These are phyloP conservation scores for Myotis findleyi DNA, from an alignment of 2,797 vertebrate genomes.

Conservation along the genomic window DNA sequence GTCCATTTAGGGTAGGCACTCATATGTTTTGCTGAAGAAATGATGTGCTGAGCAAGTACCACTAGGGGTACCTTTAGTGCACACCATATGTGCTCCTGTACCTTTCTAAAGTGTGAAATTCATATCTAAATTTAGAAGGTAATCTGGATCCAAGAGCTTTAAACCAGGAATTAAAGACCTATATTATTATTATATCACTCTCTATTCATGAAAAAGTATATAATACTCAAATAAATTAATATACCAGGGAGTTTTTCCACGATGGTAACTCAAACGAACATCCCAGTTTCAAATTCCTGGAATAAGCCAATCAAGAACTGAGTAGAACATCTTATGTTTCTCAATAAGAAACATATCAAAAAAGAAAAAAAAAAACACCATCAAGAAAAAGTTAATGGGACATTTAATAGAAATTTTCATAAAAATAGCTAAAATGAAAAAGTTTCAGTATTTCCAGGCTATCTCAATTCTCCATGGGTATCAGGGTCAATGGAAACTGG, in stretches of 20 bases:
- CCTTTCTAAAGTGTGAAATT: not conserved
- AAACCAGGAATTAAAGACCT: not conserved
- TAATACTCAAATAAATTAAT: not conserved
- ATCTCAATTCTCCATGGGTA: not conserved
- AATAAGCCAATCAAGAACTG: not conserved
- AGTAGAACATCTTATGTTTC: not conserved
- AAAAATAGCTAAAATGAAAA: not conserved
- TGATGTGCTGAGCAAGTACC: not conserved
- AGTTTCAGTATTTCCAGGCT: not conserved
- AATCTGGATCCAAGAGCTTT: not conserved
- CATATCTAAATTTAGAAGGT: not conserved
- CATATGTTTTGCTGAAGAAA: not conserved
- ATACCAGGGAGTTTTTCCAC: not conserved
- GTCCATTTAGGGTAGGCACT: not conserved
- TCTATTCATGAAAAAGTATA: not conserved
- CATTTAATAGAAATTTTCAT: not conserved
- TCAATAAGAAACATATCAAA: not conserved
- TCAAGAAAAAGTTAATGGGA: not conserved
- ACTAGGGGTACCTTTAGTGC: fast-evolving
- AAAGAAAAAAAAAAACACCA: not conserved
- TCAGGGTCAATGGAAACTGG: not conserved
- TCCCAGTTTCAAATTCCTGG: not conserved
- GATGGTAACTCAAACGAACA: not conserved
- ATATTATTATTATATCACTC: not conserved
- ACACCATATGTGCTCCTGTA: not conserved